A percentile compares a stretch with the other conserved stretches of the same genome.
These are phyloP conservation scores for Labeo catla DNA, from an alignment of 2,113 vertebrate species.

Conservation along the genomic window DNA sequence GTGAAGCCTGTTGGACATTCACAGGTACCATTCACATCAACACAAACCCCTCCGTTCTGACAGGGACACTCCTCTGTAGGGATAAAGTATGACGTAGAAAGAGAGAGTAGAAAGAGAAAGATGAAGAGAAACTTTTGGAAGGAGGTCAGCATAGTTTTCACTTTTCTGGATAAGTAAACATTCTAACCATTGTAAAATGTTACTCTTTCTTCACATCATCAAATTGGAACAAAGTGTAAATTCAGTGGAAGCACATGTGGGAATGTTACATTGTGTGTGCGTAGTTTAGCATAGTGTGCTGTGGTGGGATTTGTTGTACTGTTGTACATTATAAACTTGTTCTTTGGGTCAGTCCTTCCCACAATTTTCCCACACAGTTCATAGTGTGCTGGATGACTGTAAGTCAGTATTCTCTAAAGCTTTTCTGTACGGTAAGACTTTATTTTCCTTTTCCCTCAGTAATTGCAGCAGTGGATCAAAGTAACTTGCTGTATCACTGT, in stretches of 20 bases:
- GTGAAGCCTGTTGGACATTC: conserved; percentile 91
- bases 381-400: conserved; percentile 50
- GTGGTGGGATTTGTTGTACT: conserved; percentile 57
- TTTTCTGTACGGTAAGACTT: conserved; percentile 64
- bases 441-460: conserved; percentile 67
- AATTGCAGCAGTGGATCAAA: conserved; percentile 76
- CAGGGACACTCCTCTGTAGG: conserved; percentile 83
- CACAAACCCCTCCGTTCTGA: conserved; percentile 89
- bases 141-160: conserved; percentile 15
- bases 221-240: conserved; percentile 28
- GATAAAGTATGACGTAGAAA: conserved; percentile 44
- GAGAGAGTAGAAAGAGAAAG: conserved; percentile 10
- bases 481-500: conserved; percentile 61
- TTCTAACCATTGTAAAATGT: conserved; percentile 11
- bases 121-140: background rate
- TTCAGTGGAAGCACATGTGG: conserved; percentile 41
- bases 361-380: conserved; percentile 63
- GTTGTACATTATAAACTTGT: conserved; percentile 56
- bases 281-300: conserved; percentile 1
- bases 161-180: conserved; percentile 50
- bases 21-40: conserved; percentile 85
- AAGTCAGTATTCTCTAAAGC: conserved; percentile 47
- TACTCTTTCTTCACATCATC: conserved; percentile 20
- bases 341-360: conserved; percentile 65
- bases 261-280: conserved; percentile 48